A percentile compares a stretch with the other conserved stretches of the same genome.
Conservation (phyloP, 2,797 vertebrate genomes). For the Microctenopoma stevenorrisi region DNA sequence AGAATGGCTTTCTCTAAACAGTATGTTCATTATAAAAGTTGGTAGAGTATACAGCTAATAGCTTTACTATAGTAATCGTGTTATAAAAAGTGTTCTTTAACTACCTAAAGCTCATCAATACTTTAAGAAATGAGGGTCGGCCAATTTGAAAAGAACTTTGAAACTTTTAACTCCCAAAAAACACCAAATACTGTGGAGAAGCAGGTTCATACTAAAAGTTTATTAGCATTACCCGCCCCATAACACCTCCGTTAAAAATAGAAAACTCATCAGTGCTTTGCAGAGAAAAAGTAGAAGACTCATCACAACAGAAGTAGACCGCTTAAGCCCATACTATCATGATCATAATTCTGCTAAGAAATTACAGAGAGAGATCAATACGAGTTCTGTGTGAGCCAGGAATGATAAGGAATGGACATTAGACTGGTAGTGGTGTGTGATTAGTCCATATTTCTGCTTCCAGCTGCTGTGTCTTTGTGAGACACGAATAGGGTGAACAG, state of each 20-base stretch:
- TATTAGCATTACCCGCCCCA: background rate
- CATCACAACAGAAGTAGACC: background rate
- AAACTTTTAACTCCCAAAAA: no score
- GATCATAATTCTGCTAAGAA: constrained; percentile 13
- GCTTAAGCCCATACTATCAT: constrained; percentile 10
- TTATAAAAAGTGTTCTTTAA: background rate
- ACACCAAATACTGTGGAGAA: background rate
- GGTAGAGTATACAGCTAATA: background rate
- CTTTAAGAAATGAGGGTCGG: background rate
- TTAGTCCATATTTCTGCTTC: background rate
- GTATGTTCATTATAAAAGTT: background rate
- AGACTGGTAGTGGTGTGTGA: background rate
- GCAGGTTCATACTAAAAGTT: background rate
- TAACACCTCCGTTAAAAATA: background rate
- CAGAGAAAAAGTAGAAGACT: background rate
- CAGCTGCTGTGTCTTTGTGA: background rate
- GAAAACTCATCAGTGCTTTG: background rate
- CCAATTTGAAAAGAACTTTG: background rate
- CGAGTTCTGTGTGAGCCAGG: background rate
- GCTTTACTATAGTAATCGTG: background rate
- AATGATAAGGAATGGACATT: background rate
- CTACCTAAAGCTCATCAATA: background rate
- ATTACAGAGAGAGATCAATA: background rate
- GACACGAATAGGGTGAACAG: background rate
- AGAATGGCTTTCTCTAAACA: background rate